Base-by-base conservation (phyloP, 2,888 invertebrate species). In the Adelphocoris suturalis region DNA sequence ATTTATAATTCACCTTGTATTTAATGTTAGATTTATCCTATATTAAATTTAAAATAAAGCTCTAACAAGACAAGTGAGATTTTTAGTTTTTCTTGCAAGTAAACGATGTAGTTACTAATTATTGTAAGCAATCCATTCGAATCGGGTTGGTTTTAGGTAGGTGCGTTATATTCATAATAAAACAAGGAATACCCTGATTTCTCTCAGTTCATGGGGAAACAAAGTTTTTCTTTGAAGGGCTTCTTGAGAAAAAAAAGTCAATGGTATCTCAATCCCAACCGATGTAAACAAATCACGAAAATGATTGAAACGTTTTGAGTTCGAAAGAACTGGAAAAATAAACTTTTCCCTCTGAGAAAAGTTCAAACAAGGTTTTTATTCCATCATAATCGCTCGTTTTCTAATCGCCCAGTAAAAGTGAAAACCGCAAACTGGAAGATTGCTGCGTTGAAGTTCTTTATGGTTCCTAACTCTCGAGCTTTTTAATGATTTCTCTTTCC, bases 271-370 rank as follows among this genome's bases (percentile, higher is more conserved):
- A 16, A n/a, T 68, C 68, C 19, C 13, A 13, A 27, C 68, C 5
- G 27, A 68, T 68, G 68, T 61, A n/a, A n/a, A 61, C n/a, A 14
- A 61, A 68, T 7, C 13, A 68, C 27, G 23, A n/a, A 57, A 68
- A 61, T 19, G 61, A 61, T 61, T 61, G 61, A 68, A 68, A 68
- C 9, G 23, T 68, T n/a, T 68, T 23, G 68, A 68, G 68, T 68
- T 68, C 5, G 23, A 68, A 19, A 52, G 16, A 23, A 61, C 61
- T 16, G 68, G 52, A 52, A 37, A 52, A 68, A 23, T n/a, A 19
- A 23, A 23, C 11, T 68, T 68, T 23, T 23, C 68, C 19, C 19
- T 13, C 68, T 5, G 23, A 23, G 23, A 19, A 52, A 68, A 68
- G 68, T 68, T 23, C 7, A 19, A 68, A 68, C 68, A 27, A 68